These are phyloP conservation scores for Lontra canadensis DNA, from an alignment of 2,113 vertebrate genomes.

Conservation along the genomic window DNA sequence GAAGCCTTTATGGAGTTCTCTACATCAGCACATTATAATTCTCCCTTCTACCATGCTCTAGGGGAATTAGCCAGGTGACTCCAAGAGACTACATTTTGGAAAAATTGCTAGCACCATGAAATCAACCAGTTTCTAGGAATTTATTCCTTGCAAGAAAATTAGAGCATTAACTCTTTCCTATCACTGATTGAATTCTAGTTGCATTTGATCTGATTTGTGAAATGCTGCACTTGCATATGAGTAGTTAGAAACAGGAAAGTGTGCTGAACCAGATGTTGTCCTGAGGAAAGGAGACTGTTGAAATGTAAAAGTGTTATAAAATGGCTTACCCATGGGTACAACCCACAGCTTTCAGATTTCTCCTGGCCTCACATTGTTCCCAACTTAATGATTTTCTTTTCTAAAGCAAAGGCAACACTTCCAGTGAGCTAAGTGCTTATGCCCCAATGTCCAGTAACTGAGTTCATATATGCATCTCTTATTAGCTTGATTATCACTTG, in stretches of 20 bases:
- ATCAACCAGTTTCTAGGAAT: slow-evolving; percentile 2
- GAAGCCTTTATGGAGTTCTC: slow-evolving; percentile 1
- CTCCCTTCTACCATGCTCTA: slow-evolving; percentile 16
- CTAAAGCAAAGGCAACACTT: not conserved
- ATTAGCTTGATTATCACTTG: not conserved
- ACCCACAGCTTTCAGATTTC: not conserved
- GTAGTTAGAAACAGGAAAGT: not conserved
- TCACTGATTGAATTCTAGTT: slow-evolving; percentile 1
- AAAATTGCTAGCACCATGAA: slow-evolving; percentile 9
- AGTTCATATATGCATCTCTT: not conserved
- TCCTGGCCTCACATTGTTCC: not conserved
- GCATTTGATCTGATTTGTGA: slow-evolving; percentile 7
- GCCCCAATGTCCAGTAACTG: not conserved
- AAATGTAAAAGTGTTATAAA: not conserved
- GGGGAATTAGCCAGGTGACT: slow-evolving; percentile 49
- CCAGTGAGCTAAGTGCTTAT: not conserved
- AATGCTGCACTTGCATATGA: not conserved
- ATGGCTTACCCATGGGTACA: not conserved
- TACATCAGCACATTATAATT: slow-evolving; percentile 46
- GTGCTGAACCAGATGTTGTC: not conserved
- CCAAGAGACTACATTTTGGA: slow-evolving; percentile 20
- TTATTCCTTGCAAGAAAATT: slow-evolving; percentile 52
- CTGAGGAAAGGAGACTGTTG: not conserved
- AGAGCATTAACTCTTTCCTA: slow-evolving; percentile 13
- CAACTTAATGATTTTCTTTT: not conserved